Evolutionary conservation across 2,797 vertebrate genomes (phyloP).

Genomic region (Chaetophractus vellerosus): DNA sequence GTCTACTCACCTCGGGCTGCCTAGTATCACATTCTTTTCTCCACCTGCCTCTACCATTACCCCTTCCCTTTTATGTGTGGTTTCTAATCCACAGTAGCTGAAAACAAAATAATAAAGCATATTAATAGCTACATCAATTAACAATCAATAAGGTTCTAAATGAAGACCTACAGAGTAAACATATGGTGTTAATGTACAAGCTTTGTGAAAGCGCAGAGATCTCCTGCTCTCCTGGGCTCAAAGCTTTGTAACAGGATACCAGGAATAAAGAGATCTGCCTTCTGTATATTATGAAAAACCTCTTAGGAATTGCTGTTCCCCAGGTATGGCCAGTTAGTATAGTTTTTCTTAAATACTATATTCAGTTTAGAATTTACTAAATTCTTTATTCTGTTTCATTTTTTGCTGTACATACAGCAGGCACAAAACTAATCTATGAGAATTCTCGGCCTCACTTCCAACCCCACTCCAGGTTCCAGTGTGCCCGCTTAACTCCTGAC

Average conservation of each 20-base stretch:
- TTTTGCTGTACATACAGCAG: background rate
- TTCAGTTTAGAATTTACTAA: slow-evolving; percentile 16
- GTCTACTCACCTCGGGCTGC: background rate
- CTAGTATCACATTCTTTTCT: background rate
- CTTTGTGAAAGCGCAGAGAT: background rate
- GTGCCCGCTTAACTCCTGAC: background rate
- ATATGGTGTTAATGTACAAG: background rate
- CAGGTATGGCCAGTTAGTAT: background rate
- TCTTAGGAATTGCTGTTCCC: background rate
- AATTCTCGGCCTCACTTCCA: background rate
- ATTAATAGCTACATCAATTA: slow-evolving; percentile 20
- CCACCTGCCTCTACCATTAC: background rate
- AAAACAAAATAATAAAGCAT: slow-evolving; percentile 40
- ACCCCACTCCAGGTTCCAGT: background rate
- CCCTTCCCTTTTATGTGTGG: background rate
- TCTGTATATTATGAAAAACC: background rate
- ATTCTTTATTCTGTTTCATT: background rate
- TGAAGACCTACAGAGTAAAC: background rate
- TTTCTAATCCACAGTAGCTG: slow-evolving; percentile 30
- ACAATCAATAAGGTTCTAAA: background rate
- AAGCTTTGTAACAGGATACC: background rate
- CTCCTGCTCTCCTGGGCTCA: background rate
- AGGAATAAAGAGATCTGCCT: background rate
- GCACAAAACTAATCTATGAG: background rate
- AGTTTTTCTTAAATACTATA: background rate